Percentiles rank a stretch among this genome's conserved stretches.
phyloP scores from a whole-genome alignment of 1,140 invertebrate species.

The Zaprionus kolodkinae region DNA sequence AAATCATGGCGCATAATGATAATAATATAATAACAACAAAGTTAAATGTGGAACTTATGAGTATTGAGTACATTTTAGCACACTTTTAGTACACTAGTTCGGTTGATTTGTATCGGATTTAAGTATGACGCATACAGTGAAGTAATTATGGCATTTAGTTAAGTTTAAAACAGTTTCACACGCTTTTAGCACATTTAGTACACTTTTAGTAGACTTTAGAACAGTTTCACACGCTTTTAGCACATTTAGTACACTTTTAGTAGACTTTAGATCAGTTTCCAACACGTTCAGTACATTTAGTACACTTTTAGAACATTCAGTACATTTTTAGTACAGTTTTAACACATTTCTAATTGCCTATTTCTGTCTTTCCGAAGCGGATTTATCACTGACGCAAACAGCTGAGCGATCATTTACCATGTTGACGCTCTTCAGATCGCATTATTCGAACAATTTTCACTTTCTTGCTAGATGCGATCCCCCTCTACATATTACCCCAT shows the following conservation, averaged over 20 bases:
- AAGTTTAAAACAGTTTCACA: not conserved
- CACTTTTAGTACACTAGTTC: not conserved
- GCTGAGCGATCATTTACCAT: slow-evolving; percentile 34
- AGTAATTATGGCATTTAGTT: too few species aligned
- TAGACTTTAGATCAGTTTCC: not conserved
- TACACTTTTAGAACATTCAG: not conserved
- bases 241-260: not conserved
- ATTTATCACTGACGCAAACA: slow-evolving; percentile 35
- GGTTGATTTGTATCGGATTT: not conserved
- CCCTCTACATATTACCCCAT: slow-evolving; percentile 5
- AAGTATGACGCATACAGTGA: not conserved
- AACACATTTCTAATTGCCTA: not conserved
- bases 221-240: too few species aligned
- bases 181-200: too few species aligned
- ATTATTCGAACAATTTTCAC: slow-evolving; percentile 42
- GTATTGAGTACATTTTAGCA: not conserved
- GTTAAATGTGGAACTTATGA: not conserved
- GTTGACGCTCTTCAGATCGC: slow-evolving; percentile 45
- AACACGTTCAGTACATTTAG: too few species aligned
- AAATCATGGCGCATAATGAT: not conserved
- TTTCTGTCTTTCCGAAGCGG: not conserved
- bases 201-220: too few species aligned
- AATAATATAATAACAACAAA: not conserved
- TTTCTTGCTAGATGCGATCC: slow-evolving; percentile 25
- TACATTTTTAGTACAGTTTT: not conserved